A percentile compares a stretch with the other conserved stretches of the same genome.
phyloP scores from a whole-genome alignment of 2,113 vertebrate species.

The Micronycteris hirsuta region DNA sequence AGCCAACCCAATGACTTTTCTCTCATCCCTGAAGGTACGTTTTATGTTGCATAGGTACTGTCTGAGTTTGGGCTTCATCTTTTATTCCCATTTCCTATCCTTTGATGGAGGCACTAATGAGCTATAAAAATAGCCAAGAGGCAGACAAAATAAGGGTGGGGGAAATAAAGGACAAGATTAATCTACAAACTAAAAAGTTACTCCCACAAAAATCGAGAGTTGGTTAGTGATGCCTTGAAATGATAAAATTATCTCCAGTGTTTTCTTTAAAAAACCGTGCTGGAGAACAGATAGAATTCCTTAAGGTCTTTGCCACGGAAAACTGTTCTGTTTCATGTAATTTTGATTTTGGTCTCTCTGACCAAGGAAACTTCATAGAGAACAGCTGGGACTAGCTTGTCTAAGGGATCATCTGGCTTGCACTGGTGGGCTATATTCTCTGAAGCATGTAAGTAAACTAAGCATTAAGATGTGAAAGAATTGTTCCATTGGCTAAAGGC shows the following conservation, averaged over 20 bases:
- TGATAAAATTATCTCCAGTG: neutral
- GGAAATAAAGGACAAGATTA: conserved; percentile 28
- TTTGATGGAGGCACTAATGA: conserved; percentile 49
- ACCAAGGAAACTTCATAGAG: neutral
- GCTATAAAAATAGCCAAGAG: conserved; percentile 48
- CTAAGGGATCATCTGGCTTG: neutral
- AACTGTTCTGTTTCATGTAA: neutral
- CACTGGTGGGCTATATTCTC: neutral
- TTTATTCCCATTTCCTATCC: conserved; percentile 36
- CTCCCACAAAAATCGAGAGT: conserved; percentile 29
- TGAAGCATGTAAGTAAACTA: neutral
- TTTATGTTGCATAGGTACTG: conserved; percentile 30
- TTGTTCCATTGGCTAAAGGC: neutral
- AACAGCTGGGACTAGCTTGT: neutral
- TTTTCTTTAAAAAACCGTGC: neutral
- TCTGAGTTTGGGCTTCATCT: conserved; percentile 36
- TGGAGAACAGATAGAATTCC: neutral
- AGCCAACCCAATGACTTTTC: neutral
- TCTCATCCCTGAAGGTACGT: neutral
- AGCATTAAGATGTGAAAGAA: neutral
- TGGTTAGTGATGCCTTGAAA: neutral
- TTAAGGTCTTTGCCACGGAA: neutral
- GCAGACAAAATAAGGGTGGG: conserved; percentile 18
- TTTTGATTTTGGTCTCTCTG: neutral
- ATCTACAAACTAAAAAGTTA: conserved; percentile 28